Evolutionary conservation across 2,797 vertebrate genomes (phyloP), one percentile per base, ranked within the genome.

Genomic region (Falco berigora): DNA sequence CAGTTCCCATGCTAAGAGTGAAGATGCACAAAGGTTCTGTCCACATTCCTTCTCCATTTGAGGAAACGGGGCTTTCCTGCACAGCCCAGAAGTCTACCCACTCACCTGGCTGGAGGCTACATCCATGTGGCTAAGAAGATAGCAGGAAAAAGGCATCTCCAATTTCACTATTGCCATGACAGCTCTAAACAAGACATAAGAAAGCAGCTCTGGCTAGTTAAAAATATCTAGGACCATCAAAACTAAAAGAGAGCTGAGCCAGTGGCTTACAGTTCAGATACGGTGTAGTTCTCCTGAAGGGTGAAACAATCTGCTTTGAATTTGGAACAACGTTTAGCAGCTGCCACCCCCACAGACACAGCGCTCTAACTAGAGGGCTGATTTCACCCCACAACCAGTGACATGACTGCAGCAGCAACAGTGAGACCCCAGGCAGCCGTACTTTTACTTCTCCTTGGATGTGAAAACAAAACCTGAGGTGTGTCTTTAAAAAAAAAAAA

Each of bases 101-200:
- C 84, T 96, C 92, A 95, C 84, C 86, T 93, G 80, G 17, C 89
- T 81, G 77, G 10, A 91, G 87, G 58, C 86, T 88, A 52, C 68
- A 77, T 93, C 88, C 82, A 32, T 1, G 53, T 34, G 52, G 12
- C 69, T 81, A 93, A 84, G 86, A 77, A 83, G 34, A 32, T 15
- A 72, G 66, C 80, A 88, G 76, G 62, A 50, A 86, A 84, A 90
- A 74, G 49, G 58, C 53, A 61, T 47, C 86, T 92, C 73, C 4
- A 0, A 52, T 68, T 58, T 61, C 49, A 30, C 58, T 81, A 44
- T 3, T 42, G 55, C 50, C 88, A 84, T 9, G 12, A 66, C 47
- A 72, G 53, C 58, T 71, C 58, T 78, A 47, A 95, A 42, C 0
- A 0, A 30, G 20, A 28, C 24, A 50, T 24, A 12, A 72, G 32